A percentile compares a stretch with the other conserved stretches of the same genome.
These are phyloP conservation scores for Ennomos erosarius DNA, from an alignment of 2,888 invertebrate genomes.

Conservation along the genomic window DNA sequence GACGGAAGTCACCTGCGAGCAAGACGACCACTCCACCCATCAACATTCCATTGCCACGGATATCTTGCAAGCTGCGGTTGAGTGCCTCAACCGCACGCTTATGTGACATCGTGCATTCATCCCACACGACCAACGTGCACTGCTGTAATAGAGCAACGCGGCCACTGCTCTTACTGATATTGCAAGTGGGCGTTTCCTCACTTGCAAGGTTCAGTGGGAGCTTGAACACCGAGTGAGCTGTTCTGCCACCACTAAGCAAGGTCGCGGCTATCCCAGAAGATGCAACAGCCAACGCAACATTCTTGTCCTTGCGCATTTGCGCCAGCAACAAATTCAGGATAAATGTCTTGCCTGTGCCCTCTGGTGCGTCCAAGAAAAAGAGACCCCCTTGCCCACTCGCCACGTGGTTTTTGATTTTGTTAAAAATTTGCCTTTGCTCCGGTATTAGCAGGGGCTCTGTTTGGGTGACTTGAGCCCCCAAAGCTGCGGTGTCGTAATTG, in stretches of 20 bases:
- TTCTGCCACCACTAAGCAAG: conserved; percentile 29
- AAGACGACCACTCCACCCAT: conserved; percentile 38
- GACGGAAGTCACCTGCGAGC: conserved; percentile 39
- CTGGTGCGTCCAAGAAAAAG: conserved; percentile 34
- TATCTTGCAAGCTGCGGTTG: conserved; percentile 11
- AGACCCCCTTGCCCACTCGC: conserved; percentile 1
- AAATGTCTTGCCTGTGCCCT: conserved; percentile 42
- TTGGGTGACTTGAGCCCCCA: too few species aligned
- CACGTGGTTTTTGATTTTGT: background rate
- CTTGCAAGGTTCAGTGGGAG: conserved; percentile 36
- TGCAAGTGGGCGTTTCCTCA: conserved; percentile 40
- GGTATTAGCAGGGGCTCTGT: background rate
- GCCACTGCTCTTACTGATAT: conserved; percentile 38
- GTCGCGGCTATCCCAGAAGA: conserved; percentile 35
- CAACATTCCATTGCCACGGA: conserved; percentile 13
- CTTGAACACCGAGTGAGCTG: conserved; percentile 40
- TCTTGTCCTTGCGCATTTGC: conserved; percentile 24
- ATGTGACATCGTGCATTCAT: conserved; percentile 43
- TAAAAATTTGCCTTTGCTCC: conserved; percentile 28
- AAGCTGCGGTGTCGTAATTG: too few species aligned
- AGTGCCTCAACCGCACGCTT: conserved; percentile 27
- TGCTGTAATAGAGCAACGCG: conserved; percentile 37
- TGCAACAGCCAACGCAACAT: conserved; percentile 36
- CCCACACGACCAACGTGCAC: conserved; percentile 41
- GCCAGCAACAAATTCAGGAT: conserved; percentile 37